Evolutionary conservation across 2,113 vertebrate genomes (phyloP).

Genomic region (Corydoras maculifer): DNA sequence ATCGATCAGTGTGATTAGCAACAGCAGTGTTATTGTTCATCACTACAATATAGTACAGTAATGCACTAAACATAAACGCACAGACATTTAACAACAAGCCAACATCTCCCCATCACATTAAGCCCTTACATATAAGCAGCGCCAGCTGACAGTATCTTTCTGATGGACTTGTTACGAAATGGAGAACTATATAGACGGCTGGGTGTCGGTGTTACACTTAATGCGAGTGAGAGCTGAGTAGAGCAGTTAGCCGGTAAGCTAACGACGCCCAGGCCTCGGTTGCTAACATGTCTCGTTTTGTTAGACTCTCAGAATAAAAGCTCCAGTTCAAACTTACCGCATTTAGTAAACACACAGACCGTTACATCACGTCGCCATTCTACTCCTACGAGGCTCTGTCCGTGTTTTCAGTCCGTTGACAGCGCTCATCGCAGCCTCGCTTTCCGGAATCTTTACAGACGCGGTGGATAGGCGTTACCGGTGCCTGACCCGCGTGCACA

Average conservation of each 20-base stretch:
- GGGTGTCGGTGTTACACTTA: no score
- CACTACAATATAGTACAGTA: no score
- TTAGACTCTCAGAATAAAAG: neutral
- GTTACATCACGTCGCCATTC: constrained; percentile 23
- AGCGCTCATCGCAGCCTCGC: constrained; percentile 20
- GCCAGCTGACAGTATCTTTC: no score
- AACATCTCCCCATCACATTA: no score
- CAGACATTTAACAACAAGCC: no score
- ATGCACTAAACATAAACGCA: no score
- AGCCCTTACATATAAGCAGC: no score
- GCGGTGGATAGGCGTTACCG: constrained; percentile 8
- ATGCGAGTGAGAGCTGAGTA: neutral
- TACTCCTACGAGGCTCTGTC: neutral
- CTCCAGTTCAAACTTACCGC: constrained; percentile 1
- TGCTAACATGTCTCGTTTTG: neutral
- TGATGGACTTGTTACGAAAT: no score
- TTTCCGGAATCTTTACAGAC: constrained; percentile 35
- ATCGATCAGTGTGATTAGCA: no score
- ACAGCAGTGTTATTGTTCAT: no score
- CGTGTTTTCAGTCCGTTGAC: constrained; percentile 4
- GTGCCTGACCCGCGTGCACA: constrained; percentile 23
- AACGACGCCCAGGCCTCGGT: constrained; percentile 2
- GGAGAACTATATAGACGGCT: no score
- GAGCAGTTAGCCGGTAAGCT: constrained; percentile 3
- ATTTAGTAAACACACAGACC: constrained; percentile 3